Evolutionary conservation across 2,888 invertebrate genomes (phyloP), one percentile per base, ranked within the genome.

Genomic region (Dorcus parallelipipedus): DNA sequence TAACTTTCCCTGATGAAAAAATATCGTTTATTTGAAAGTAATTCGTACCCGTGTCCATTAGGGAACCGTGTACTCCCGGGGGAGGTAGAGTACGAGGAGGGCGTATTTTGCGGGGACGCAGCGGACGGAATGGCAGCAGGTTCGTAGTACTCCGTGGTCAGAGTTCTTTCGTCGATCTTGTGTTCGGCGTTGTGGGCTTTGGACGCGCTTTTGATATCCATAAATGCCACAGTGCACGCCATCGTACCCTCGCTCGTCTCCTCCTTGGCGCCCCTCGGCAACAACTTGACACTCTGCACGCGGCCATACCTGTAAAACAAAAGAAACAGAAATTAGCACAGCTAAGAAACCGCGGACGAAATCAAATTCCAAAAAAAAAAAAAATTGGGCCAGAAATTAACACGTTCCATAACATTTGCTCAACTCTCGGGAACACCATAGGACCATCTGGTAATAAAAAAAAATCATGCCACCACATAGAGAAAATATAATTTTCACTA

Each of bases 151-250:
- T 93, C 92, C 74, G 92, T 94, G 79, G 90, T 90, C 81, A 93
- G 87, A 74, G 89, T 86, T 76, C 91, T 84, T 76, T 93, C 93
- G 79, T 93, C 93, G 81, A 95, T 79, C 78, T 89, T 89, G 82
- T 94, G 93, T 79, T 94, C 93, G 74, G 88, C 88, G 79, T 90
- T 90, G 81, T 94, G 93, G 70, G 95, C 78, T 83, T 95, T 95
- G 77, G 93, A 89, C 78, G 95, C 95, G 76, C 94, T 94, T 83
- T 93, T 93, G 84, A 95, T 95, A 85, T 96, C 95, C 88, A 95
- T 94, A 85, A 95, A 95, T 81, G 93, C 92, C 82, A 93, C 92
- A 78, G 92, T 91, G 80, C 92, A 93, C 82, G 91, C 90, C 79
- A 88, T 83, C 77, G 89, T 82, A 77, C 82, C 79, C 79, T 81